These are phyloP conservation scores for Pyrrhosoma nymphula DNA, from an alignment of 2,888 invertebrate species.

Conservation along the genomic window DNA sequence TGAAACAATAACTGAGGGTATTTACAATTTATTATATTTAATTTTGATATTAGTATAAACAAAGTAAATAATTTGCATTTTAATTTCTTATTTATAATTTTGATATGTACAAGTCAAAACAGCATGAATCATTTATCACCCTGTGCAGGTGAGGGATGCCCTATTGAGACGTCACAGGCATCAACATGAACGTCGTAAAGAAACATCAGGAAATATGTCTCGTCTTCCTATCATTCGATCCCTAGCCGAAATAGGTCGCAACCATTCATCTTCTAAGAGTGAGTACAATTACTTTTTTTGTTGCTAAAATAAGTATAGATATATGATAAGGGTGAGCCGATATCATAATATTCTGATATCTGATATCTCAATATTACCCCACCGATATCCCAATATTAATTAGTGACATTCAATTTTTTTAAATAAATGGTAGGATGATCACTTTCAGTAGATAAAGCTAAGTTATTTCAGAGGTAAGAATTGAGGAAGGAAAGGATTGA, in stretches of 20 bases:
- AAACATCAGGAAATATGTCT: slow-evolving; percentile 83
- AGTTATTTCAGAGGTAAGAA: too few relatives aligned
- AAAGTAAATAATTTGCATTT: not conserved
- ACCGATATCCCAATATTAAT: too few relatives aligned
- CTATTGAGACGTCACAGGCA: slow-evolving; percentile 94
- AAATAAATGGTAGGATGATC: too few relatives aligned
- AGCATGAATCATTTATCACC: not conserved
- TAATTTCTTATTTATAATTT: not conserved
- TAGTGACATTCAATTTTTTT: too few relatives aligned
- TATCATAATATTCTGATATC: too few relatives aligned
- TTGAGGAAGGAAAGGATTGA: too few relatives aligned
- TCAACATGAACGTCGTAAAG: slow-evolving; percentile 90
- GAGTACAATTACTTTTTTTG: slow-evolving; percentile 79
- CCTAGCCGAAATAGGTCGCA: slow-evolving; percentile 96
- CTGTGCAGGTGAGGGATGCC: slow-evolving; percentile 85
- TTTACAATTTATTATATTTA: too few relatives aligned
- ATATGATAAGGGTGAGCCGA: too few relatives aligned
- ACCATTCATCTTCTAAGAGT: slow-evolving; percentile 97
- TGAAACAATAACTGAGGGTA: too few relatives aligned
- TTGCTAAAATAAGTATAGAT: not conserved
- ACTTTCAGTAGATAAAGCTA: too few relatives aligned
- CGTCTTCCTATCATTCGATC: slow-evolving; percentile 94
- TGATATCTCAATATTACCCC: too few relatives aligned
- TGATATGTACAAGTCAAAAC: not conserved
- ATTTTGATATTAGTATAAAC: too few relatives aligned